Evolutionary conservation across 2,113 vertebrate species (phyloP), one percentile per base, ranked within the genome.

Genomic region (Camelus dromedarius): DNA sequence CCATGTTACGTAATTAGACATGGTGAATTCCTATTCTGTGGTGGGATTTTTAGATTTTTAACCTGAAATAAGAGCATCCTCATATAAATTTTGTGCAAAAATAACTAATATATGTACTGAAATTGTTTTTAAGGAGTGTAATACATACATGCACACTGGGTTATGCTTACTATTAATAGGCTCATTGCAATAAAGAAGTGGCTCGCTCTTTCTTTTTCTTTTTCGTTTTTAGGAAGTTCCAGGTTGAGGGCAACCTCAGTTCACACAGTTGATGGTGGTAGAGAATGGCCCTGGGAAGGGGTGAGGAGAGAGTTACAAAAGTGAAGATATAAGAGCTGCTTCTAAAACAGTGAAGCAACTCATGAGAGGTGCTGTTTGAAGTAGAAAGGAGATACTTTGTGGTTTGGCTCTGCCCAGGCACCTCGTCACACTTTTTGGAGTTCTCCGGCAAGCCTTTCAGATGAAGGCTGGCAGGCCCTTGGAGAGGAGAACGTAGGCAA

Each of bases 181-280:
- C 75, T 90, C 81, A 22, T 83, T 96, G 22, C 48, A 79, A 18
- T 89, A 76, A 93, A 96, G 82, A 96, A 89, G 77, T 73, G 22
- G 87, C 35, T 6, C 82, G 80, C 93, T 81, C 35, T 70, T 38
- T 48, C 62, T 62, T 77, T 82, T 30, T 60, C 79, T 77, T 60
- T 95, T 75, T 50, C 14, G 85, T 92, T 95, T 95, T 91, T 91
- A 96, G 83, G 83, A 86, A 93, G 60, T 86, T 95, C 82, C 48
- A 52, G 52, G 32, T 93, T 95, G 85, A 87, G 96, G 81, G 86
- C 42, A 87, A 3, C 54, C 67, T 93, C 72, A 85, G 67, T 83
- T 86, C 35, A 67, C n/a, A 70, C 90, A 96, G 83, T 73, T 96
- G 93, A 83, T 94, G 76, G 54, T 95, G 72, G 58, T 86, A 89